These are phyloP conservation scores for Drosophila nikananu DNA, from an alignment of 1,140 invertebrate species.

Conservation along the genomic window DNA sequence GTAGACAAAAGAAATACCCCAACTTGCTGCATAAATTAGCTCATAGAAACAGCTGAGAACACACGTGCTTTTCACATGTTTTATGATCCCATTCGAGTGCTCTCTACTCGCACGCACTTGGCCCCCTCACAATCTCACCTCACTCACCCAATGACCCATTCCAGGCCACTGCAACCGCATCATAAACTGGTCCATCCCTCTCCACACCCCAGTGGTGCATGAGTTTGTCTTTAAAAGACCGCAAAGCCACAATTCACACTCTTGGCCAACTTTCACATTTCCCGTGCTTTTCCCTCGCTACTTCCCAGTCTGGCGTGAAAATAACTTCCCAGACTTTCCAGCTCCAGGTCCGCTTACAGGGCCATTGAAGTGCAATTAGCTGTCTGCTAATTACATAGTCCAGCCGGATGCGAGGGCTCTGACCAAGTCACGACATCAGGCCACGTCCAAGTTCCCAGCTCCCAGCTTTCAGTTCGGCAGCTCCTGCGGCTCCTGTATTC, in stretches of 20 bases:
- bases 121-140: neutral
- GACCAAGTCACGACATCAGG: conserved; percentile 31
- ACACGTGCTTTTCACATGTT: conserved; percentile 18
- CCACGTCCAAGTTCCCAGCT: conserved; percentile 9
- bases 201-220: neutral
- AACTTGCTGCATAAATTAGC: too few relatives aligned
- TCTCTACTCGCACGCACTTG: neutral
- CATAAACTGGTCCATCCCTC: conserved; percentile 40
- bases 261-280: conserved; percentile 60
- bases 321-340: conserved; percentile 50
- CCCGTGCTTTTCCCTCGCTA: conserved; percentile 6
- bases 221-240: conserved; percentile 49
- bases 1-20: neutral
- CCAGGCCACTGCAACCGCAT: conserved; percentile 24
- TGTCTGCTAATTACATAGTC: conserved; percentile 75
- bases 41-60: too few relatives aligned
- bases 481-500: conserved; percentile 22
- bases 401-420: conserved; percentile 51
- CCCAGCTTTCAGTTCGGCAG: neutral
- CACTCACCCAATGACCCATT: conserved; percentile 39
- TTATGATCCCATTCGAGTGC: neutral
- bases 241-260: conserved; percentile 56
- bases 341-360: conserved; percentile 48
- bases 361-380: conserved; percentile 78
- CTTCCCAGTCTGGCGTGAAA: conserved; percentile 57